Conservation (phyloP, 2,888 invertebrate species). For the Drosophila cognata region DNA sequence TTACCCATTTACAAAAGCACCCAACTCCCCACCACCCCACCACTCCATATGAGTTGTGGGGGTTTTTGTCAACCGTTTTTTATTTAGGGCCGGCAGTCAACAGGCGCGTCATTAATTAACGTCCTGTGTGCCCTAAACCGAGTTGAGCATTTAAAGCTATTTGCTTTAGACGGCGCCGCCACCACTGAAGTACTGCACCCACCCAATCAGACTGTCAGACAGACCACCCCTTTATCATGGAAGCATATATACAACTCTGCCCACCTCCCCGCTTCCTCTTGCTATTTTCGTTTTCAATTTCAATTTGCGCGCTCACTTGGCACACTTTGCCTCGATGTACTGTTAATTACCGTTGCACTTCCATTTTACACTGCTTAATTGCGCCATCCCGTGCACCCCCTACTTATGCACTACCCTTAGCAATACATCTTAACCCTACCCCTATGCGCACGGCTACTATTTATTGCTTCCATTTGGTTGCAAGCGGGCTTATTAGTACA, state of each 20-base stretch:
- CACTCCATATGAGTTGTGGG: constrained; percentile 5
- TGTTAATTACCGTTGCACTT: constrained; percentile 61
- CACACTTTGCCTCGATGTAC: constrained; percentile 52
- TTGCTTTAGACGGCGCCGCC: constrained; percentile 71
- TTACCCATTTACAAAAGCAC: constrained; percentile 30
- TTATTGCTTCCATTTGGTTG: constrained; percentile 73
- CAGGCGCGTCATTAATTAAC: constrained; percentile 63
- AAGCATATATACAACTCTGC: background rate
- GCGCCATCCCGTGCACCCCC: constrained; percentile 13
- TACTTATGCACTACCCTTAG: background rate
- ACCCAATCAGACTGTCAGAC: constrained; percentile 9
- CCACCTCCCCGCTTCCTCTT: background rate
- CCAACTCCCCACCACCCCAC: constrained; percentile 15
- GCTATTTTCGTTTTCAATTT: constrained; percentile 20
- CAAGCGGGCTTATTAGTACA: constrained; percentile 59
- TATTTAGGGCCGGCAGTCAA: constrained; percentile 50
- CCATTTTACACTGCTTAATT: constrained; percentile 65
- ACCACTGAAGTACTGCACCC: constrained; percentile 23
- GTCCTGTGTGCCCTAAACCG: constrained; percentile 42
- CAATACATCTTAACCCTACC: constrained; percentile 10
- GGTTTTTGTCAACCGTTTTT: constrained; percentile 36
- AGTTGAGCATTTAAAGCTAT: constrained; percentile 73
- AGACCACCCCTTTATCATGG: constrained; percentile 14
- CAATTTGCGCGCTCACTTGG: constrained; percentile 37
- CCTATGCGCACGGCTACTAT: constrained; percentile 19